A percentile compares a stretch with the other conserved stretches of the same genome.
These are phyloP conservation scores for Bostrychus sinensis DNA, from an alignment of 2,113 vertebrate genomes.

Conservation along the genomic window DNA sequence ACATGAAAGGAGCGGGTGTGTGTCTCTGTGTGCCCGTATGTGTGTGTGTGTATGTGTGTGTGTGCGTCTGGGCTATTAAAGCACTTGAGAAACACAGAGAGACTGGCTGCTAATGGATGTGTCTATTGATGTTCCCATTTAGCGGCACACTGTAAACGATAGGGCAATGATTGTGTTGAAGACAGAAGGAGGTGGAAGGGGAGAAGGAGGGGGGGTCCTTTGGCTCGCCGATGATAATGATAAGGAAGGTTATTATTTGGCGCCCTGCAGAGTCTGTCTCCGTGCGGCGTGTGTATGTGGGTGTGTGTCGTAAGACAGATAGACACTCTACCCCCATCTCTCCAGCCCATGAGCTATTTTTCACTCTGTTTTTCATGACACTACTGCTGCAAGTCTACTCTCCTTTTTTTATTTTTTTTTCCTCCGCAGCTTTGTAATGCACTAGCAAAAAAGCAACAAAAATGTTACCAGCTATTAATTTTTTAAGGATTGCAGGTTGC, in stretches of 20 bases:
- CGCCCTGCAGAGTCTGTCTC: constrained; percentile 54
- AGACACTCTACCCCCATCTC: constrained; percentile 37
- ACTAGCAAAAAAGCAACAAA: constrained; percentile 20
- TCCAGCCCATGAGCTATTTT: constrained; percentile 57
- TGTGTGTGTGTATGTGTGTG: constrained; percentile 23
- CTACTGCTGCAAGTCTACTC: neutral
- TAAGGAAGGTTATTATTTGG: constrained; percentile 71
- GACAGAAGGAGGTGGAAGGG: constrained; percentile 58
- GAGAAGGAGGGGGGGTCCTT: constrained; percentile 49
- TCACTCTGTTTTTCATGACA: constrained; percentile 50
- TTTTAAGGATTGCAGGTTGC: constrained; percentile 45
- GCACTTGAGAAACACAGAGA: constrained; percentile 65
- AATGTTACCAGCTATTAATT: constrained; percentile 22
- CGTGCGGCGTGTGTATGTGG: constrained; percentile 18
- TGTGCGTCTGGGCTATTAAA: constrained; percentile 53
- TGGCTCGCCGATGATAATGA: constrained; percentile 66
- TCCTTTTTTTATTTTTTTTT: neutral
- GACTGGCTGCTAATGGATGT: constrained; percentile 68
- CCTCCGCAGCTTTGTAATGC: neutral
- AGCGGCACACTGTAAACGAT: constrained; percentile 69
- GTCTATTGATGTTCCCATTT: constrained; percentile 75
- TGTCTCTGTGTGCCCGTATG: constrained; percentile 6
- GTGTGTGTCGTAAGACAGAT: constrained; percentile 24
- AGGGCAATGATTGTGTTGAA: constrained; percentile 65
- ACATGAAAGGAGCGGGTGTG: constrained; percentile 13